Percentiles rank a stretch among this genome's conserved stretches.
Conservation (phyloP, 2,888 invertebrate species). For the Sphaeridia pumilis region DNA sequence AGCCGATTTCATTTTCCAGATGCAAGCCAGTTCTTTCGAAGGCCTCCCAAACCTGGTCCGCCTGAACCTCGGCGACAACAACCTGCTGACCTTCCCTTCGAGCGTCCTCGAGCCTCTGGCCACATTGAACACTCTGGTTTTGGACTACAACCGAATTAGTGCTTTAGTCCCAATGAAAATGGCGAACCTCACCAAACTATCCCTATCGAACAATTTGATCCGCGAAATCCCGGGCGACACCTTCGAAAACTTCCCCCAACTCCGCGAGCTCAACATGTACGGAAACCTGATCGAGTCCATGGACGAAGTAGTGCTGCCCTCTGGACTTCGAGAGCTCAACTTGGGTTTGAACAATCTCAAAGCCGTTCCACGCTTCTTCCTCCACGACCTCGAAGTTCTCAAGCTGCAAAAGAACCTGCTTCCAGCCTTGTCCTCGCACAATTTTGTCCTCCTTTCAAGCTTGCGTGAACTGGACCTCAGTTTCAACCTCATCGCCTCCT, state of each 20-base stretch:
- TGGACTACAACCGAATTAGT: constrained; percentile 77
- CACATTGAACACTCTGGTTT: constrained; percentile 53
- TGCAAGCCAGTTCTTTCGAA: constrained; percentile 49
- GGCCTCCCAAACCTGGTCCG: constrained; percentile 64
- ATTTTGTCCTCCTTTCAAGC: constrained; percentile 36
- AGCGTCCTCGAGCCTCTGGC: constrained; percentile 69
- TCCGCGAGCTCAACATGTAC: constrained; percentile 63
- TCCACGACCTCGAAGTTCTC: constrained; percentile 59
- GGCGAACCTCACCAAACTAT: constrained; percentile 53
- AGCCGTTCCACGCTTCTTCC: constrained; percentile 43
- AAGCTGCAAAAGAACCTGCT: constrained; percentile 64
- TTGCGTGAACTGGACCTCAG: constrained; percentile 63
- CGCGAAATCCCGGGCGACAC: constrained; percentile 64
- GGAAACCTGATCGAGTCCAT: constrained; percentile 66
- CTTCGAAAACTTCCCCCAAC: constrained; percentile 62
- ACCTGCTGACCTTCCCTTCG: constrained; percentile 71
- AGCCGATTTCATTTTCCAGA: constrained; percentile 45
- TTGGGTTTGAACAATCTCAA: constrained; percentile 38
- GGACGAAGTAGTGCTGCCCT: constrained; percentile 37
- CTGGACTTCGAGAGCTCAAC: constrained; percentile 36
- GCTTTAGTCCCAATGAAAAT: constrained; percentile 59
- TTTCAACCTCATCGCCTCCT: constrained; percentile 30
- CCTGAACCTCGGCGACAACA: constrained; percentile 71
- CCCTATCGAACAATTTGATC: constrained; percentile 59
- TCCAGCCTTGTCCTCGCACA: constrained; percentile 49